phyloP scores from a whole-genome alignment of 2,797 vertebrate genomes.

The Clarias laeviceps region DNA sequence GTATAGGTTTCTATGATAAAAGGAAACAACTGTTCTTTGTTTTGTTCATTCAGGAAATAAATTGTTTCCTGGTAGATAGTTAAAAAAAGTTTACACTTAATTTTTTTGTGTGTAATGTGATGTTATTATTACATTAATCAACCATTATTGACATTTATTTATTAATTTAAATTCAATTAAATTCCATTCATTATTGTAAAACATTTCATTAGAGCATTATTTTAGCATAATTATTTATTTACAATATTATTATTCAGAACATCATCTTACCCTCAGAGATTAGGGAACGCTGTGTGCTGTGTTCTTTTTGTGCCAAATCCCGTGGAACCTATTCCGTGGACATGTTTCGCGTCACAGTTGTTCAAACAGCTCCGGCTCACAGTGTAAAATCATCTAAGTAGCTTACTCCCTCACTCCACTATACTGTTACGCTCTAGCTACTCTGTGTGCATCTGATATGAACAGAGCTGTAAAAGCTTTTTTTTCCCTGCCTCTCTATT shows the following conservation, averaged over 20 bases:
- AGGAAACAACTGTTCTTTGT: not conserved
- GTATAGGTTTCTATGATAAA: not conserved
- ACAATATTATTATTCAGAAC: not conserved
- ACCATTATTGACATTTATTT: not conserved
- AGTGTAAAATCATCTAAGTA: not conserved
- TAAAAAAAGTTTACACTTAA: not conserved
- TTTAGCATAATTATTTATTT: not conserved
- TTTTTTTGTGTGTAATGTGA: not conserved
- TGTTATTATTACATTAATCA: not conserved
- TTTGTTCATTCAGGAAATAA: not conserved
- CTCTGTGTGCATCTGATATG: not conserved
- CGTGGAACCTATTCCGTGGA: not conserved
- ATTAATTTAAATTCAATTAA: not conserved
- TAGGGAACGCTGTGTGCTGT: not conserved
- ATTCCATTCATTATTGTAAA: not conserved
- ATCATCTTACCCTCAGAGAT: slow-evolving; percentile 24
- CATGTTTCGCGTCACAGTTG: not conserved
- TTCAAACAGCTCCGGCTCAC: not conserved
- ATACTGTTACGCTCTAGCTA: not conserved
- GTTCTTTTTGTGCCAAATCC: not conserved
- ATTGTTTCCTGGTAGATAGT: not conserved
- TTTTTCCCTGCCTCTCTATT: not conserved
- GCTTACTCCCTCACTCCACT: not conserved
- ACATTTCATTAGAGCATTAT: not conserved
- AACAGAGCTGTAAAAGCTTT: not conserved